A percentile compares a stretch with the other conserved stretches of the same genome.
phyloP scores from a whole-genome alignment of 1,140 invertebrate species.

The Drosophila elegans region DNA sequence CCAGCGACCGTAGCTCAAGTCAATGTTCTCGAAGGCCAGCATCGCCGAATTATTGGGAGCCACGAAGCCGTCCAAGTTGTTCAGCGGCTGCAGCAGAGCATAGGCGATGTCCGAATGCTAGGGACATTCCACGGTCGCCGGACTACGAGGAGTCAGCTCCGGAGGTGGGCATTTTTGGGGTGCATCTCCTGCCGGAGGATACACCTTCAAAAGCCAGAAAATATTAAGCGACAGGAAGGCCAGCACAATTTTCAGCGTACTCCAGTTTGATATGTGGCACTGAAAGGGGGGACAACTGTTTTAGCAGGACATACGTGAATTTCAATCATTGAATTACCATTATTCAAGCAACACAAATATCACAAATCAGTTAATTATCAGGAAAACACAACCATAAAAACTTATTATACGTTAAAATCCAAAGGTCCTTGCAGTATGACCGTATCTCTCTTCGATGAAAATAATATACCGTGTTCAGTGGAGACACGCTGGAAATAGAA shows the following conservation, averaged over 20 bases:
- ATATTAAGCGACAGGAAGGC: constrained; percentile 55
- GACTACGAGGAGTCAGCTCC: constrained; percentile 10
- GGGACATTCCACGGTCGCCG: constrained; percentile 28
- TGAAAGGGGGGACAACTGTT: constrained; percentile 1
- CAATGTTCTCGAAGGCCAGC: constrained; percentile 86
- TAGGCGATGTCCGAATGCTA: constrained; percentile 37
- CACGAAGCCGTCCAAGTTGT: constrained; percentile 20
- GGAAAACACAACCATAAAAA: constrained; percentile 35
- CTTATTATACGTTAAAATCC: constrained; percentile 14
- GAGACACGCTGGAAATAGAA: too few relatives aligned
- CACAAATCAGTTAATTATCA: constrained; percentile 29
- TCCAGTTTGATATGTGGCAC: constrained; percentile 60
- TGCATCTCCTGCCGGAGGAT: constrained; percentile 45
- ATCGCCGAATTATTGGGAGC: constrained; percentile 30
- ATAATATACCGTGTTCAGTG: background rate
- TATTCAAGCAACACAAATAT: constrained; percentile 23
- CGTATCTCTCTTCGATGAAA: background rate
- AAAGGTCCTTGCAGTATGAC: constrained; percentile 31
- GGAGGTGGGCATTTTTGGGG: constrained; percentile 7
- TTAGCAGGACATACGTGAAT: background rate
- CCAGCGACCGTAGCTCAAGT: constrained; percentile 90
- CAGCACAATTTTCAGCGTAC: constrained; percentile 53
- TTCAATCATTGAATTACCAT: constrained; percentile 9
- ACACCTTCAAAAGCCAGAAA: constrained; percentile 62
- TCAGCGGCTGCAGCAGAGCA: constrained; percentile 22